Evolutionary conservation across 53 echinoderm and acorn worm species (phyloP).

Genomic region (Glandiceps talaboti): DNA sequence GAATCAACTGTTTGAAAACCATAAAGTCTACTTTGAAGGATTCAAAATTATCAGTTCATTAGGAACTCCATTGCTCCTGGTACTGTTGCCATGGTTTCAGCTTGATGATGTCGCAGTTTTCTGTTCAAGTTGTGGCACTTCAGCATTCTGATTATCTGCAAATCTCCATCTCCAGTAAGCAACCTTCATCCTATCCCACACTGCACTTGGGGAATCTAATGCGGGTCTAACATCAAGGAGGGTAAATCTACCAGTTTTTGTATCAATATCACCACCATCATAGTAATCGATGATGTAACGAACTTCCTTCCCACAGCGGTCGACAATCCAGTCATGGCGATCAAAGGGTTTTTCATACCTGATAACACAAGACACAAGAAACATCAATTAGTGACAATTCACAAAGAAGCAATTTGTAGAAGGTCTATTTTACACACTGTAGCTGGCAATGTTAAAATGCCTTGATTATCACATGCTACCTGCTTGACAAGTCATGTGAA

Average conservation of each 20-base stretch:
- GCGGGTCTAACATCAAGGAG: slow-evolving; percentile 88
- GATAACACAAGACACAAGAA: too few relatives aligned
- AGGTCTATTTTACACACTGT: too few relatives aligned
- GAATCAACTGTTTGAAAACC: too few relatives aligned
- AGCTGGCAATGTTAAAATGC: too few relatives aligned
- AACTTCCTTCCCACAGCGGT: slow-evolving; percentile 78
- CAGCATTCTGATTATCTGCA: slow-evolving; percentile 24
- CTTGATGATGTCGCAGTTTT: too few relatives aligned
- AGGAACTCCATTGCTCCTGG: too few relatives aligned
- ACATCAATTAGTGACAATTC: too few relatives aligned
- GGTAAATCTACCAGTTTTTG: slow-evolving; percentile 67
- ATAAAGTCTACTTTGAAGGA: too few relatives aligned
- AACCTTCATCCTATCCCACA: slow-evolving; percentile 96
- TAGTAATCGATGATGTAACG: slow-evolving; percentile 97
- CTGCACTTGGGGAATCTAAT: slow-evolving; percentile 68
- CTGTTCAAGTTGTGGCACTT: not conserved
- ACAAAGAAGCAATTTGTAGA: too few relatives aligned
- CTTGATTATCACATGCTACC: too few relatives aligned
- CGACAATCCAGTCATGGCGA: slow-evolving; percentile 86
- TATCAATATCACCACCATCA: slow-evolving; percentile 74
- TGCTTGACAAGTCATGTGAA: too few relatives aligned
- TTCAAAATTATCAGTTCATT: too few relatives aligned
- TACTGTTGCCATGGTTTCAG: not conserved
- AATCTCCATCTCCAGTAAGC: slow-evolving; percentile 75
- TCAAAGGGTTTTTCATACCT: slow-evolving; percentile 93